phyloP scores from a whole-genome alignment of 2,797 vertebrate genomes.

The Octomys mimax region DNA sequence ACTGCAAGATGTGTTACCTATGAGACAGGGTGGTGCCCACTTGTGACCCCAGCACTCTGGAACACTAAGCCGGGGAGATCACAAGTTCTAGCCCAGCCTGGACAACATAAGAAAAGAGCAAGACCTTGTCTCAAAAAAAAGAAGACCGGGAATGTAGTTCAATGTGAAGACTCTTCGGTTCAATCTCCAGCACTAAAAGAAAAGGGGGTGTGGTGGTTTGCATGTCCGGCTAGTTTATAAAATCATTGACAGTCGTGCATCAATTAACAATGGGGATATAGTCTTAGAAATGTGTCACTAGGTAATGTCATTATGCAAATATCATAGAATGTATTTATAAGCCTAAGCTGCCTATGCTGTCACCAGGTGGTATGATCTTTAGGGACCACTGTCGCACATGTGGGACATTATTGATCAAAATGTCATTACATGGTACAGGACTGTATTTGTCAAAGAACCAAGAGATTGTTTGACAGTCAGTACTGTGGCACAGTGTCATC shows the following conservation, averaged over 20 bases:
- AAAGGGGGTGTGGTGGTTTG: background rate
- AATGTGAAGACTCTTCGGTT: background rate
- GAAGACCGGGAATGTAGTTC: background rate
- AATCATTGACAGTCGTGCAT: background rate
- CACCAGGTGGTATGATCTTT: background rate
- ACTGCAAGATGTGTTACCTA: background rate
- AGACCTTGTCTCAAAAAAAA: background rate
- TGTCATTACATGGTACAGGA: background rate
- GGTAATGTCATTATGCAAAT: background rate
- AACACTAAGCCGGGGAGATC: background rate
- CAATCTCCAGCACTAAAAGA: background rate
- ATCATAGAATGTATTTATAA: no score
- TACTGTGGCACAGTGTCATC: background rate
- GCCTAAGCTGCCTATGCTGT: no score
- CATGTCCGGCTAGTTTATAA: background rate
- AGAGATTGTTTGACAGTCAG: background rate
- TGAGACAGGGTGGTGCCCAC: background rate
- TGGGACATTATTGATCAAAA: background rate
- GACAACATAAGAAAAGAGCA: background rate
- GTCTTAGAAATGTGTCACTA: background rate
- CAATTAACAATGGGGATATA: background rate
- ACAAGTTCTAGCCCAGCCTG: background rate
- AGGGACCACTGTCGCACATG: background rate
- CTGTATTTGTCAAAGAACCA: background rate
- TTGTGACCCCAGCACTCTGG: background rate